Base-by-base conservation (phyloP, 1,140 invertebrate genomes). In the Drosophila santomea region DNA sequence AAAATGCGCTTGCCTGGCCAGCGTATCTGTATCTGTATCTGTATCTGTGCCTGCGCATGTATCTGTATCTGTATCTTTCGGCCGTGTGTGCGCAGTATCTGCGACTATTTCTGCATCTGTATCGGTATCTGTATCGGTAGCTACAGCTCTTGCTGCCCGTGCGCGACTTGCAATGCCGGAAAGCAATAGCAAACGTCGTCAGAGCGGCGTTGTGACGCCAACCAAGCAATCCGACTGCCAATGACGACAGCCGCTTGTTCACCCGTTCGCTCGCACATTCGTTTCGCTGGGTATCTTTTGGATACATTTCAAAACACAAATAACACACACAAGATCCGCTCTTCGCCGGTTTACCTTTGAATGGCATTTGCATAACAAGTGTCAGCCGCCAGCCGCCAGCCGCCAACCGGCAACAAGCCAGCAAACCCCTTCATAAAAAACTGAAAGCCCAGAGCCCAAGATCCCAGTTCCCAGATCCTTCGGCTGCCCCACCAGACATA, bases 311-410 rank as follows among this genome's bases (percentile, higher is more conserved):
- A 63, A 63, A 72, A 71, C 52, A 71, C 48, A 72, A 71, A 72
- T 72, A 72, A 71, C 36, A 71, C 51, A 35, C 52, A 35, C 52
- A 7, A 48, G 54, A 67, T 61, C 45, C 43, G 51, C 52, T 55
- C 62, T 44, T 59, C 28, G 55, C 66, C 44, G 52, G 73, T 68
- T 77, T 60, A 74, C 55, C 64, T 89, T 89, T 88, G 80, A 83
- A 89, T 89, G 54, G 61, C 73, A 88, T 88, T 88, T 89, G 84
- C 84, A 88, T 88, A 78, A 77, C 84, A 80, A 89, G 64, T 80
- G 76, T 69, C 63, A 66, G 47, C 17, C 17, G 58, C 43, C 36
- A 43, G 4, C 38, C 38, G 14, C 12, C n/a, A 20, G 10, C 41
- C 43, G 20, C 43, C 43, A 25, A 36, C 36, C 28, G 45, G 43